These are phyloP conservation scores for Corythornis vintsioides DNA, from an alignment of 2,113 vertebrate species.

Conservation along the genomic window DNA sequence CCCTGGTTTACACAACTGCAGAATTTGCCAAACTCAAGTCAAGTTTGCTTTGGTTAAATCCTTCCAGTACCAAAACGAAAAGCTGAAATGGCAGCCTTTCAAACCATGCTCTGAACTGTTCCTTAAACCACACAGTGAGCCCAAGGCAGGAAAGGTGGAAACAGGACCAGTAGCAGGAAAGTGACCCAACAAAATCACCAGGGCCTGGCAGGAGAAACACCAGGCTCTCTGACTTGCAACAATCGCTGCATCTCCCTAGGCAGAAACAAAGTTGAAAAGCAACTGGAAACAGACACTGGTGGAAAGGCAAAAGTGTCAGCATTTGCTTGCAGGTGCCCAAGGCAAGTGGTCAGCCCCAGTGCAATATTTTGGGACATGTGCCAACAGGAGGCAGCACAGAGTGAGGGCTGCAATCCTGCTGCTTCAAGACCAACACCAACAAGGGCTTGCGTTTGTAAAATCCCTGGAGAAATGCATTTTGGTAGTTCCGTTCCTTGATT, in stretches of 20 bases:
- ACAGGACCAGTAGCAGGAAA: neutral
- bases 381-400: too few relatives aligned
- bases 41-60: neutral
- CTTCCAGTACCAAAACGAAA: neutral
- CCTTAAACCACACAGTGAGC: neutral
- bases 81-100: neutral
- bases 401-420: too few relatives aligned
- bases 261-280: neutral
- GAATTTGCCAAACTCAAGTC: neutral
- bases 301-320: neutral
- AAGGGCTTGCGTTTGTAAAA: too few relatives aligned
- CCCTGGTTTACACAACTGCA: neutral
- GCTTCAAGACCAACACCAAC: too few relatives aligned
- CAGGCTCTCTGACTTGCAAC: neutral
- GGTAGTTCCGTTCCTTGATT: too few relatives aligned
- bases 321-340: neutral
- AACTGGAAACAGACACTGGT: neutral
- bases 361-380: too few relatives aligned
- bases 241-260: neutral
- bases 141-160: neutral
- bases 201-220: neutral
- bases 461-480: too few relatives aligned
- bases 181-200: fast-evolving
- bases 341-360: too few relatives aligned
- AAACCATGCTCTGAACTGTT: neutral